phyloP scores from a whole-genome alignment of 2,113 vertebrate genomes.

The Coptodon rendalli region DNA sequence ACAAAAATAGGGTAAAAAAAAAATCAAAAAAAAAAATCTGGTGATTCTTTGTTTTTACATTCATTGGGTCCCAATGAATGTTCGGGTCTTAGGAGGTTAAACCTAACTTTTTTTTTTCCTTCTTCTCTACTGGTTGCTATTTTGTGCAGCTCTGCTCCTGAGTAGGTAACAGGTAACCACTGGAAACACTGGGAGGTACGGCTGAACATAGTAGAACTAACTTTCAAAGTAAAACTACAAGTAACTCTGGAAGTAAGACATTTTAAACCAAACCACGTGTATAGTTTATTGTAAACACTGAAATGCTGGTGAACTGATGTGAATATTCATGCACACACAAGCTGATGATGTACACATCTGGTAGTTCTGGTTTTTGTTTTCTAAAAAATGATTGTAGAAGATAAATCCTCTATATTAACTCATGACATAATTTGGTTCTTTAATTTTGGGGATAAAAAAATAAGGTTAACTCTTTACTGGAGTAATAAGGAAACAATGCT shows the following conservation, averaged over 20 bases:
- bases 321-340: background rate
- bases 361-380: background rate
- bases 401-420: background rate
- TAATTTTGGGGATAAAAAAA: background rate
- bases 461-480: background rate
- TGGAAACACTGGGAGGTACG: background rate
- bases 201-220: background rate
- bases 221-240: background rate
- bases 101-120: accelerated
- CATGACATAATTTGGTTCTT: accelerated
- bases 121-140: background rate
- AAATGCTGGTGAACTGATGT: background rate
- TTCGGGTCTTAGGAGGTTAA: background rate
- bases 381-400: accelerated
- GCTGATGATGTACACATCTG: background rate
- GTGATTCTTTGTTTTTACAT: no score
- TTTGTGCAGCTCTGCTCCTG: background rate
- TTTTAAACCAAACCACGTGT: accelerated
- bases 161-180: background rate
- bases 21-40: no score
- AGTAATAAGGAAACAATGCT: background rate
- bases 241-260: background rate
- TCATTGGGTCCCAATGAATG: no score
- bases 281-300: background rate
- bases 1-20: no score